A percentile compares a stretch with the other conserved stretches of the same genome.
Evolutionary conservation across 2,888 invertebrate species (phyloP).

Genomic region (Tetheella fluctuosa): DNA sequence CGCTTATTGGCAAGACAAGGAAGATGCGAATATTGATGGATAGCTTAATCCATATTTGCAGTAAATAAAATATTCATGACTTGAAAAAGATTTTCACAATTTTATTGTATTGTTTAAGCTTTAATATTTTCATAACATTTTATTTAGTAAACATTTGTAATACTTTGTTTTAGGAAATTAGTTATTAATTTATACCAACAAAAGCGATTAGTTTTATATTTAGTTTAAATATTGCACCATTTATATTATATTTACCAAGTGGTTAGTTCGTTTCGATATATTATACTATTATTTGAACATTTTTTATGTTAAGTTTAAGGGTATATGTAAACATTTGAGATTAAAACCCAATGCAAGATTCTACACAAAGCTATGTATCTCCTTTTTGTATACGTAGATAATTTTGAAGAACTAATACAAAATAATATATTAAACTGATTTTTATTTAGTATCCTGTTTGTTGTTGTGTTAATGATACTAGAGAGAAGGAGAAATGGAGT

Average conservation of each 20-base stretch:
- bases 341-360: conserved; percentile 60
- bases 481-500: too few species aligned
- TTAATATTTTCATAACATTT: background rate
- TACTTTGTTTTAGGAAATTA: background rate
- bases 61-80: background rate
- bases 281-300: background rate
- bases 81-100: background rate
- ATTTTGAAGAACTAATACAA: conserved; percentile 63
- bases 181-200: conserved; percentile 17
- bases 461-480: too few species aligned
- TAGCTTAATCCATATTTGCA: background rate
- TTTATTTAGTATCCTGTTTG: background rate
- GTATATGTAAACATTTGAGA: conserved; percentile 45
- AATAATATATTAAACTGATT: conserved; percentile 46
- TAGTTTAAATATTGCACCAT: conserved; percentile 4
- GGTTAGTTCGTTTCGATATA: background rate
- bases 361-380: conserved; percentile 68
- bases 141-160: background rate
- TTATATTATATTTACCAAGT: background rate
- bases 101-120: conserved; percentile 11
- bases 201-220: background rate
- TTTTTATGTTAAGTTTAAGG: conserved; percentile 21
- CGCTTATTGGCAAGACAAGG: background rate
- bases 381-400: conserved; percentile 64
- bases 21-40: background rate